These are phyloP conservation scores for Ginglymostoma cirratum DNA, from an alignment of 2,113 vertebrate genomes.

Conservation along the genomic window DNA sequence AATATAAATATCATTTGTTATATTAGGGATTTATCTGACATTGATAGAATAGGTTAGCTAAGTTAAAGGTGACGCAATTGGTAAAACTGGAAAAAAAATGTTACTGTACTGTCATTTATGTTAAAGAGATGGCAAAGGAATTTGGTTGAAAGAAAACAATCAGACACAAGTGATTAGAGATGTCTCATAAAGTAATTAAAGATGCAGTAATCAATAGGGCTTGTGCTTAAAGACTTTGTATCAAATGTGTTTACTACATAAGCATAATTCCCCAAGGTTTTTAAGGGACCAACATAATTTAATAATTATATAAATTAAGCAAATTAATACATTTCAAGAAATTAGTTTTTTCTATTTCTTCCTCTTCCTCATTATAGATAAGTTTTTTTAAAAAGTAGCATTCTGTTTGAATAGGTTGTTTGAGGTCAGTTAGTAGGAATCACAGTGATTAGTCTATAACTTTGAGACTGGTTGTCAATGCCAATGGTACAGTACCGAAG, in stretches of 20 bases:
- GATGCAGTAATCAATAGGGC: not conserved
- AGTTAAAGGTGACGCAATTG: not conserved
- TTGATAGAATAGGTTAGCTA: not conserved
- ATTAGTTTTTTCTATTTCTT: not conserved
- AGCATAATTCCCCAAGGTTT: not conserved
- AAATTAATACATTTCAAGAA: not conserved
- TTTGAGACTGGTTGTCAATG: not conserved
- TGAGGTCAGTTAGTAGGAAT: not conserved
- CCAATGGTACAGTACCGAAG: not conserved
- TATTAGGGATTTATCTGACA: not conserved
- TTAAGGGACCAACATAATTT: not conserved
- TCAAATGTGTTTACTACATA: not conserved
- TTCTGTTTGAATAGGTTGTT: not conserved
- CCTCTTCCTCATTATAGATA: not conserved
- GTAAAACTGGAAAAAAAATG: not conserved
- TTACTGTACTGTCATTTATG: not conserved
- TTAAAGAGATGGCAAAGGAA: not conserved
- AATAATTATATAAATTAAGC: not conserved
- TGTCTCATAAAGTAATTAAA: not conserved
- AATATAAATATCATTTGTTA: not conserved
- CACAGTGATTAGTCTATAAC: not conserved
- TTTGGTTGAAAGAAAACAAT: not conserved
- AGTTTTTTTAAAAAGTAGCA: not conserved
- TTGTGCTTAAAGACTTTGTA: not conserved
- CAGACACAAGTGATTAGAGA: not conserved